Conservation (phyloP, 2,113 vertebrate species). For the Chitala chitala region DNA sequence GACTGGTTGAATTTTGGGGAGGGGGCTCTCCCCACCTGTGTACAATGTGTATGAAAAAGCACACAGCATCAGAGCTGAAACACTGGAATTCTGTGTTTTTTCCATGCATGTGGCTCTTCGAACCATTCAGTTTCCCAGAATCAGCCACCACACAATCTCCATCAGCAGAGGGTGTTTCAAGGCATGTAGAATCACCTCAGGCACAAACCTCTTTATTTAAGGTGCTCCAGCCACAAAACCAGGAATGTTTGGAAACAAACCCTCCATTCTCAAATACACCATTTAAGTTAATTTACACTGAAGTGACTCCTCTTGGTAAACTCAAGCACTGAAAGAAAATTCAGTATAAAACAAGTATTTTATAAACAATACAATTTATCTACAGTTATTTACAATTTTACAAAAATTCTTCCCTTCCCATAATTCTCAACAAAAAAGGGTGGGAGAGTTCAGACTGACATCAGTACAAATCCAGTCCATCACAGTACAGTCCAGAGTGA, state of each 20-base stretch:
- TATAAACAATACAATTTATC: constrained; percentile 21
- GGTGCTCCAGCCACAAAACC: constrained; percentile 32
- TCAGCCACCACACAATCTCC: no score
- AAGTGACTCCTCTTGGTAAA: constrained; percentile 32
- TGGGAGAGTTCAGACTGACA: not conserved
- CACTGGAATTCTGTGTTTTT: no score
- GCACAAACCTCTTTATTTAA: constrained; percentile 53
- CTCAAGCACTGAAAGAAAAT: constrained; percentile 24
- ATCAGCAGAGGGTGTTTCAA: no score
- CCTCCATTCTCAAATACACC: constrained; percentile 19
- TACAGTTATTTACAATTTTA: constrained; percentile 66
- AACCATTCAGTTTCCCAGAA: not conserved
- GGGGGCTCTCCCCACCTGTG: no score
- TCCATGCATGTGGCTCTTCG: no score
- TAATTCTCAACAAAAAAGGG: constrained; percentile 3
- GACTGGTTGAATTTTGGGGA: no score
- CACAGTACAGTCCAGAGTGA: constrained; percentile 12
- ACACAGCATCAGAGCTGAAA: no score
- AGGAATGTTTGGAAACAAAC: constrained; percentile 54
- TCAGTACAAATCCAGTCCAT: not conserved
- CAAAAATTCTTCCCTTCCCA: constrained; percentile 43
- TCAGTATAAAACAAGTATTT: constrained; percentile 6
- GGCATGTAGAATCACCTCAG: no score
- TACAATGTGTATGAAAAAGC: no score
- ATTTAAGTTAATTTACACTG: constrained; percentile 24